These are phyloP conservation scores for Megalopta genalis DNA, from an alignment of 1,140 invertebrate genomes.

Conservation along the genomic window DNA sequence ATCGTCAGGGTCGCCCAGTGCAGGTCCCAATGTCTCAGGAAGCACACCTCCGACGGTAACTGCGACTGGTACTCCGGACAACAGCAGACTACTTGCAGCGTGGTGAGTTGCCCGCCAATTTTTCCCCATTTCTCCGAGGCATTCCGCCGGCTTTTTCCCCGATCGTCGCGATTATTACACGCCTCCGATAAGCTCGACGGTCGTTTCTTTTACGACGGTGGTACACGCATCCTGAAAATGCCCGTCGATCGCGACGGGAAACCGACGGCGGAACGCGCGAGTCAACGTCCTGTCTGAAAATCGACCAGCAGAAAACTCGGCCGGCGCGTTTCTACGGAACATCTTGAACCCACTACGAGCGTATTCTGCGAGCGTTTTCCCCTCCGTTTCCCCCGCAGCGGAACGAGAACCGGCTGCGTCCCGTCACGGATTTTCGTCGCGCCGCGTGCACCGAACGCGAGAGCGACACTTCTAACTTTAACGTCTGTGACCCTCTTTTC, in stretches of 20 bases:
- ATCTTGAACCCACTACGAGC: not conserved
- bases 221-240: no score
- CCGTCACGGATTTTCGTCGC: not conserved
- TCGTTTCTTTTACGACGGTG: no score
- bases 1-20: conserved; percentile 75
- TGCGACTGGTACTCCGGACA: conserved; percentile 71
- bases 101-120: conserved; percentile 63
- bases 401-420: conserved; percentile 2
- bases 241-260: no score
- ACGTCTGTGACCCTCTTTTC: conserved; percentile 18
- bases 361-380: no score
- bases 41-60: conserved; percentile 70
- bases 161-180: no score
- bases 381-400: not conserved
- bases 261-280: no score
- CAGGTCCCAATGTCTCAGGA: conserved; percentile 73
- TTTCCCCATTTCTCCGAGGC: no score
- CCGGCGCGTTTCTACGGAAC: not conserved
- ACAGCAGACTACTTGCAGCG: conserved; percentile 69
- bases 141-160: not conserved
- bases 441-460: not conserved
- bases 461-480: conserved; percentile 3
- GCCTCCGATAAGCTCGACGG: no score
- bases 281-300: no score
- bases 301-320: no score